Percentiles rank a stretch among this genome's conserved stretches.
Conservation (phyloP, 1,140 invertebrate genomes). For the Drosophila littoralis region DNA sequence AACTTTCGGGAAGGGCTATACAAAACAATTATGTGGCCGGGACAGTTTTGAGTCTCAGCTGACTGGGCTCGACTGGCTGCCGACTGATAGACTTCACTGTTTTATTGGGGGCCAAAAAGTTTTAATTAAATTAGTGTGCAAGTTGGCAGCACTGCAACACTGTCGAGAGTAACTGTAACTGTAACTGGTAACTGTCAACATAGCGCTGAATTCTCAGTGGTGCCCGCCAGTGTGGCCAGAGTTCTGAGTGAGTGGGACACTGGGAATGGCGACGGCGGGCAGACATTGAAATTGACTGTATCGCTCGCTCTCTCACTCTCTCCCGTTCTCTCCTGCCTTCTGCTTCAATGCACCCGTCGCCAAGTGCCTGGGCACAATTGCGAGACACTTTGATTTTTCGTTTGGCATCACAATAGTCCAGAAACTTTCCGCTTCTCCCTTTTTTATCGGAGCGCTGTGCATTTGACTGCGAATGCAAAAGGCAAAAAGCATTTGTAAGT, state of each 20-base stretch:
- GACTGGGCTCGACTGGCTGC: slow-evolving; percentile 10
- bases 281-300: slow-evolving; percentile 53
- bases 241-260: not conserved
- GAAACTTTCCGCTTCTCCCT: slow-evolving; percentile 47
- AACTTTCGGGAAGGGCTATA: slow-evolving; percentile 2
- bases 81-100: slow-evolving; percentile 54
- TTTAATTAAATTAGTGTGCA: slow-evolving; percentile 72
- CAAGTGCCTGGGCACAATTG: slow-evolving; percentile 62
- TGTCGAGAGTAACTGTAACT: slow-evolving; percentile 19
- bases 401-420: slow-evolving; percentile 60
- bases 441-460: slow-evolving; percentile 46
- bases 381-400: slow-evolving; percentile 74
- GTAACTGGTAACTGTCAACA: slow-evolving; percentile 73
- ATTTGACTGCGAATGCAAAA: slow-evolving; percentile 60
- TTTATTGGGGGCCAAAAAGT: slow-evolving; percentile 47
- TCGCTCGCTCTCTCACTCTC: slow-evolving; percentile 33
- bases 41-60: slow-evolving; percentile 34
- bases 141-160: slow-evolving; percentile 45
- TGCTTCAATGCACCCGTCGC: slow-evolving; percentile 64
- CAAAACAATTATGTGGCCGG: slow-evolving; percentile 31
- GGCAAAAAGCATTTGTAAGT: slow-evolving; percentile 75
- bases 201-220: slow-evolving; percentile 51
- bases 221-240: slow-evolving; percentile 47
- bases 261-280: slow-evolving; percentile 1
- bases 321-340: slow-evolving; percentile 30